phyloP scores from a whole-genome alignment of 2,797 vertebrate species.

The Myotis myotis region DNA sequence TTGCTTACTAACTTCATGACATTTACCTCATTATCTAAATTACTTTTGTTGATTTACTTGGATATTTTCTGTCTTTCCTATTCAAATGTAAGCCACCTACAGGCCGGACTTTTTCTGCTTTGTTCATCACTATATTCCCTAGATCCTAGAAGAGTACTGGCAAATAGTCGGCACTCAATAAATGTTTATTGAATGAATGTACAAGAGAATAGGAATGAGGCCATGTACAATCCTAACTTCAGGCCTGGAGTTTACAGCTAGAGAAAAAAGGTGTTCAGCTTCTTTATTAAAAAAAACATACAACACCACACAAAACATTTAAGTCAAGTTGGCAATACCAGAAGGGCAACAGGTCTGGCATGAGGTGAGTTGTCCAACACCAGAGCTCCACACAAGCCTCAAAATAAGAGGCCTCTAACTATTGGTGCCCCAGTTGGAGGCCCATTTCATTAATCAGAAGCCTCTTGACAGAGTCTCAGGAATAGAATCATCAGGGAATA shows the following conservation, averaged over 20 bases:
- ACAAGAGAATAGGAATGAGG: constrained; percentile 1
- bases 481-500: not conserved
- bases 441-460: not conserved
- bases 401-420: not conserved
- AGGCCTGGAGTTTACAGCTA: constrained; percentile 26
- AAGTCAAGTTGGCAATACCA: constrained; percentile 19
- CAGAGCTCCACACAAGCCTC: not conserved
- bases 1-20: constrained; percentile 8
- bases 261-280: not conserved
- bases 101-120: not conserved
- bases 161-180: constrained; percentile 24
- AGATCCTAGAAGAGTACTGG: constrained; percentile 27
- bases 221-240: not conserved
- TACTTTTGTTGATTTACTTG: not conserved
- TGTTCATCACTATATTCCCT: not conserved
- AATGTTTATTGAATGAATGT: constrained; percentile 37
- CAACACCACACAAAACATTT: not conserved
- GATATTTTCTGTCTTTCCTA: constrained; percentile 28
- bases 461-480: not conserved
- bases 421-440: not conserved
- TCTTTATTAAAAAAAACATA: not conserved
- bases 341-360: not conserved
- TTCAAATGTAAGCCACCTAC: constrained; percentile 6
- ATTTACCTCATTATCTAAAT: not conserved
- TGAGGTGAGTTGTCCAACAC: not conserved